Base-by-base conservation (phyloP, 2,888 invertebrate species). In the Lithophane semibrunnea region DNA sequence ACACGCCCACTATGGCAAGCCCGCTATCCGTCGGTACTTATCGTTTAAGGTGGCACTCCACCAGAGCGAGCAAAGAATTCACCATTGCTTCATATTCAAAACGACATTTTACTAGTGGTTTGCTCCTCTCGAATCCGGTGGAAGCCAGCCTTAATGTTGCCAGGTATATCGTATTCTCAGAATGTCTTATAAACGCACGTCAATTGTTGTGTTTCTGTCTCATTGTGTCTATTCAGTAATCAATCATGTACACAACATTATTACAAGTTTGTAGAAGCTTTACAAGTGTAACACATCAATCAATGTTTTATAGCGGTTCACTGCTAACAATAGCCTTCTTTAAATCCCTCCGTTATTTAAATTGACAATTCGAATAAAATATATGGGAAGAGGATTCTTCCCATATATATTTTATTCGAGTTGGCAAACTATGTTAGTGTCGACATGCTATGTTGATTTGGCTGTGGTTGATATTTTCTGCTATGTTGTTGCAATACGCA, bases 191-290 rank as follows among this genome's bases (percentile, higher is more conserved):
- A 49, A 54, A 49, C 24, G 4, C 24, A 37, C 29, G 16, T n/a
- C 18, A 37, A 24, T 18, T 24, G 37, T 49, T 5, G 24, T n/a
- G 42, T 49, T 75, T 75, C 10, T 47, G 9, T 4, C 10, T 78
- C 3, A 13, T 42, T 21, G 29, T 52, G 49, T 29, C 29, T 66
- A 21, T 61, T 37, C 13, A 77, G 54, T 63, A 12, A 56, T 60
- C 16, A 47, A 54, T 77, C 37, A 37, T 61, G 29, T 29, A 52
- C 16, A 54, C 16, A 68, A 54, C 21, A n/a, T 12, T 13, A 37
- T 47, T 37, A 42, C 29, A 44, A 77, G 18, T 58, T 42, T 9
- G 24, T 70, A 71, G 47, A 78, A 77, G n/a, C 52, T n/a, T 61
- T 37, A 37, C 16, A 49, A 42, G 71, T 78, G 3, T 29, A 29